phyloP scores from a whole-genome alignment of 1,140 invertebrate genomes.

The Macrostomum lignano region DNA sequence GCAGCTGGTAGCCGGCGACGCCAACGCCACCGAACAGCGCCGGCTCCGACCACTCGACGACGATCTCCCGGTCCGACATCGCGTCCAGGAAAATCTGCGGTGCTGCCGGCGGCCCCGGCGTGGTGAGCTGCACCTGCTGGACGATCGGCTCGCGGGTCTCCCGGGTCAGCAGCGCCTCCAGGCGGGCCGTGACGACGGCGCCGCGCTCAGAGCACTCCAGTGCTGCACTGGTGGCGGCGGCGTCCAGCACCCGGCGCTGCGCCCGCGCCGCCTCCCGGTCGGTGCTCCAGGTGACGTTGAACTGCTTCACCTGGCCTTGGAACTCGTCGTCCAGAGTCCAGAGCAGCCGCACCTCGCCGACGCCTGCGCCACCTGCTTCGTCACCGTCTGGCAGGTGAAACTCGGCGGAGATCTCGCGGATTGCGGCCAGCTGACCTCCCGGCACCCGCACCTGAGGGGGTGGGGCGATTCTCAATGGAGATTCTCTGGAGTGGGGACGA shows the following conservation, averaged over 20 bases:
- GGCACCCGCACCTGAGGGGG: conserved; percentile 18
- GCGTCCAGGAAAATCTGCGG: conserved; percentile 21
- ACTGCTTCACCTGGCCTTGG: conserved; percentile 16
- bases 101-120: conserved; percentile 22
- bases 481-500: too few species aligned
- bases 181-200: too few species aligned
- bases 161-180: conserved; percentile 16
- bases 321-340: conserved; percentile 16
- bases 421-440: conserved; percentile 13
- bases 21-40: conserved; percentile 17
- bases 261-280: conserved; percentile 15
- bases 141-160: conserved; percentile 11
- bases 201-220: too few species aligned
- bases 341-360: conserved; percentile 13
- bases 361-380: conserved; percentile 5
- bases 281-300: conserved; percentile 21
- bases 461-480: too few species aligned
- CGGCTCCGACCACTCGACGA: conserved; percentile 25
- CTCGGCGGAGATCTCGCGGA: conserved; percentile 4
- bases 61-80: conserved; percentile 17
- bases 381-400: conserved; percentile 1
- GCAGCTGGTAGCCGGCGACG: conserved; percentile 23
- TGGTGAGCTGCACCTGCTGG: conserved; percentile 18
- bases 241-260: conserved; percentile 17
- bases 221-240: conserved; percentile 12